A percentile compares a stretch with the other conserved stretches of the same genome.
Evolutionary conservation across 2,888 invertebrate species (phyloP).

Genomic region (Crocallis elinguaria): DNA sequence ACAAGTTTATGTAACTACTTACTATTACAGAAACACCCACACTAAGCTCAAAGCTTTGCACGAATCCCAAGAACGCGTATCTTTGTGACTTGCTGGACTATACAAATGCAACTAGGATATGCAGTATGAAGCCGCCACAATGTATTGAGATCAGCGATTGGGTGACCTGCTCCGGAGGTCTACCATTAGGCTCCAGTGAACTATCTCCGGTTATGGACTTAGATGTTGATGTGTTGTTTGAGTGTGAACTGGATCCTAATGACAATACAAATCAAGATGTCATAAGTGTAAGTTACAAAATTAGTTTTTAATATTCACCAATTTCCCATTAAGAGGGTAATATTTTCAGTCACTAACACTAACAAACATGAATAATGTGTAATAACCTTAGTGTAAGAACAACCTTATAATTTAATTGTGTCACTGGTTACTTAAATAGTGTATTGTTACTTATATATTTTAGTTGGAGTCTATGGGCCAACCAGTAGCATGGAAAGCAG

Average conservation of each 20-base stretch:
- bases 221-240: constrained; percentile 74
- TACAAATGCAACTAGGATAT: constrained; percentile 76
- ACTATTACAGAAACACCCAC: constrained; percentile 76
- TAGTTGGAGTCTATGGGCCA: constrained; percentile 92
- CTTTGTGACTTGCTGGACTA: constrained; percentile 86
- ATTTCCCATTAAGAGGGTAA: no score
- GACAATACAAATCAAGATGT: constrained; percentile 60
- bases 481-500: constrained; percentile 91
- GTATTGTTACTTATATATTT: no score
- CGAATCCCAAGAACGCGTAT: constrained; percentile 83
- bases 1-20: constrained; percentile 23
- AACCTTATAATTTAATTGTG: no score
- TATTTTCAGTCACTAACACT: no score
- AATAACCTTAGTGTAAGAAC: no score
- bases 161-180: constrained; percentile 72
- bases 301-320: background rate
- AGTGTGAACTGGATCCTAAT: constrained; percentile 79
- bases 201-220: constrained; percentile 61
- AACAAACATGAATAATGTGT: no score
- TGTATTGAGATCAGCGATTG: constrained; percentile 76
- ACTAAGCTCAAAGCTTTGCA: constrained; percentile 82
- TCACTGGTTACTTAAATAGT: no score
- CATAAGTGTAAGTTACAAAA: constrained; percentile 52
- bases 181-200: constrained; percentile 71
- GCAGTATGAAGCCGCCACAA: constrained; percentile 79